Base-by-base conservation (phyloP, 2,888 invertebrate genomes). In the Melipona beecheii region DNA sequence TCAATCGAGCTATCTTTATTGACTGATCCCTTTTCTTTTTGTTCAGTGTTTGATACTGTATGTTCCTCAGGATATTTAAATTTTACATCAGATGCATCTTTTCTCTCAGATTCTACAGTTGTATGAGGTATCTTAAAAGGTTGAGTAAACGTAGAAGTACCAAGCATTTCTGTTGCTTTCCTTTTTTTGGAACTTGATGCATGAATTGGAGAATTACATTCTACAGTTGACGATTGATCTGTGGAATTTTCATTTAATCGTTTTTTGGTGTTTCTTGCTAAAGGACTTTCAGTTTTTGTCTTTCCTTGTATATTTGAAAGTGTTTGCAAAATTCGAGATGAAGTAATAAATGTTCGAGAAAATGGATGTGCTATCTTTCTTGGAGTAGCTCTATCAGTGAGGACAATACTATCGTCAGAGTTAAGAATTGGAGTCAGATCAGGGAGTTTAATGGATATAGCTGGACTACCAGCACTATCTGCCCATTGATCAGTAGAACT, bases 321-420 rank as follows among this genome's bases (percentile, higher is more conserved):
- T 4, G 94, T 93, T 78, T 93, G 92, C 15, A 94, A 89, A 52
- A 94, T 93, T 64, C 92, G 89, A 4, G 94, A 93, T 0, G 94
- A 94, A 31, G 94, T 94, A 27, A 93, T 82, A 78, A 94, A 93
- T 36, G 93, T 91, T 24, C 89, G 87, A 0, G 94, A 94, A 11
- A 93, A 64, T 4, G 90, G 84, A 50, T 85, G 90, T 15, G 85
- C 64, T 2, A 83, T 50, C 82, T 89, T 91, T 21, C 69, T 69
- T 17, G 90, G 83, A 4, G 91, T 90, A 49, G 81, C 21, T 4
- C 27, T 86, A 4, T 86, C 73, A 11, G 60, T 85, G 74, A 71
- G 79, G 75, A 60, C 78, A 49, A 69, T 62, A 68, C 93, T 93
- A 17, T 93, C 92, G 62, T 93, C 93, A 1, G 92, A 91, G 78